A percentile compares a stretch with the other conserved stretches of the same genome.
Evolutionary conservation across 2,113 vertebrate species (phyloP).

Genomic region (Sprattus sprattus): DNA sequence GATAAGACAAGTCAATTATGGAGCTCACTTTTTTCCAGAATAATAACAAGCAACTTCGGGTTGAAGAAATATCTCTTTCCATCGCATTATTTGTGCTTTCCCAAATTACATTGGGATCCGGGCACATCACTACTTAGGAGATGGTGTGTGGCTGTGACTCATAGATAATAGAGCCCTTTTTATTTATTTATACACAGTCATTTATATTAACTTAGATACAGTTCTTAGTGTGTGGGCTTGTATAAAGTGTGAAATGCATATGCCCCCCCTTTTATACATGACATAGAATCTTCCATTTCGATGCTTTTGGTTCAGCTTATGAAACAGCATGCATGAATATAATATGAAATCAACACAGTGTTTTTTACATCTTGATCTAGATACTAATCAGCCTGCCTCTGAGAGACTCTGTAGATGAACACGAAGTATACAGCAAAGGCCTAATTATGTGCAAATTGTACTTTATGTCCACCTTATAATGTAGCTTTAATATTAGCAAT

Average conservation of each 20-base stretch:
- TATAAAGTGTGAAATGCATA: not conserved
- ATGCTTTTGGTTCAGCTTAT: not conserved
- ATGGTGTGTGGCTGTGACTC: not conserved
- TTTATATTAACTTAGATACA: not conserved
- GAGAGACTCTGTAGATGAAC: constrained; percentile 24
- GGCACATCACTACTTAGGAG: not conserved
- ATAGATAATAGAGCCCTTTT: not conserved
- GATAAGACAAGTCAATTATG: too few species aligned
- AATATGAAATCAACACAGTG: constrained; percentile 24
- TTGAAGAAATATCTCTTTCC: too few species aligned
- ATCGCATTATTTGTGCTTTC: too few species aligned
- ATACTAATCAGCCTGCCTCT: constrained; percentile 37
- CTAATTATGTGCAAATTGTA: constrained; percentile 73
- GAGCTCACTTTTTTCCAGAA: too few species aligned
- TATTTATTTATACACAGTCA: not conserved
- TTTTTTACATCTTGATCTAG: constrained; percentile 35
- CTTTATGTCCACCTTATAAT: constrained; percentile 64
- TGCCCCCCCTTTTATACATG: not conserved
- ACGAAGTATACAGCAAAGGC: constrained; percentile 42
- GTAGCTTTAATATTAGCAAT: constrained; percentile 57
- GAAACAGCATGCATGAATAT: constrained; percentile 21
- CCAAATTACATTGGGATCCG: too few species aligned
- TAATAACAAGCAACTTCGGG: too few species aligned
- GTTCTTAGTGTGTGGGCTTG: not conserved
- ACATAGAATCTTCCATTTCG: not conserved